Percentiles rank a stretch among this genome's conserved stretches.
Evolutionary conservation across 2,888 invertebrate genomes (phyloP).

Genomic region (Himalopsyche japonica): DNA sequence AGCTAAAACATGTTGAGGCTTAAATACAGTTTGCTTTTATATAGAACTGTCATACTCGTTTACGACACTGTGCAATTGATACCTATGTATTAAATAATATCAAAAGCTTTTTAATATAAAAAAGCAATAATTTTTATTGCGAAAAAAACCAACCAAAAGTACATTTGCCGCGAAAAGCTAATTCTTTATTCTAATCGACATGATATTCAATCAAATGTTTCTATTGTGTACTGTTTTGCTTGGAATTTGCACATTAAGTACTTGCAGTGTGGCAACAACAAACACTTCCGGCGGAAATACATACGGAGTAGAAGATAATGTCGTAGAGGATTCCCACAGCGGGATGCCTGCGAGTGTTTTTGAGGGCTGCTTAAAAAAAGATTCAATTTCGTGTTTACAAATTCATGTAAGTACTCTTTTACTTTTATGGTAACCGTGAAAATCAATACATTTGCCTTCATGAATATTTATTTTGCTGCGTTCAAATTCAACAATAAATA

Average conservation of each 20-base stretch:
- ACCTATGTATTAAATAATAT: not conserved
- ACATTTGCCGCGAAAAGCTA: not conserved
- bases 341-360: constrained; percentile 43
- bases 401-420: constrained; percentile 51
- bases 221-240: not conserved
- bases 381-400: constrained; percentile 68
- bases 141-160: not conserved
- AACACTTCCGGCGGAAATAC: not conserved
- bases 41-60: constrained; percentile 25
- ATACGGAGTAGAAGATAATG: constrained; percentile 36
- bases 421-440: too few species aligned
- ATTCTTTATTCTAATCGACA: not conserved
- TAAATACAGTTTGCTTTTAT: constrained; percentile 29
- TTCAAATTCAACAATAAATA: too few species aligned
- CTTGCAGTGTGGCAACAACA: not conserved
- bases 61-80: constrained; percentile 3
- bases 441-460: not conserved
- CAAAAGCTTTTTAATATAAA: not conserved
- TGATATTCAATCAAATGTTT: not conserved
- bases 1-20: constrained; percentile 13
- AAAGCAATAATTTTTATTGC: not conserved
- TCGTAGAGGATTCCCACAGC: constrained; percentile 4
- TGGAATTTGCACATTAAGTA: not conserved
- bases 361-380: constrained; percentile 62
- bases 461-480: too few species aligned